These are phyloP conservation scores for Merodon equestris DNA, from an alignment of 2,888 invertebrate genomes.

Conservation along the genomic window DNA sequence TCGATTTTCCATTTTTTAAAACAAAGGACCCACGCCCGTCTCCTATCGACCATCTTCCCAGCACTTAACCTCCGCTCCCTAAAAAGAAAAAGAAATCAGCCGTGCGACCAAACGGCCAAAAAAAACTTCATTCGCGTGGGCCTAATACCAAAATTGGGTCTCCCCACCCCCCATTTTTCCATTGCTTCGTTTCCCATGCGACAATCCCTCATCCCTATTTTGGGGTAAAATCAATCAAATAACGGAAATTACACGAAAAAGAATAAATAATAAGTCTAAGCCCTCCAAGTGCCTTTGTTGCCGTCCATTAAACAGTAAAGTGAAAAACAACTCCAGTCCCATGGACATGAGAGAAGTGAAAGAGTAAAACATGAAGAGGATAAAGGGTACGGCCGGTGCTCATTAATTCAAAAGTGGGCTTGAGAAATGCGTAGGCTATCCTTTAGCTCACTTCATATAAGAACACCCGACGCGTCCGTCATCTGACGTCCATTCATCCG, in stretches of 20 bases:
- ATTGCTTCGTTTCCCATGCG: constrained; percentile 2
- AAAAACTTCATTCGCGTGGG: constrained; percentile 3
- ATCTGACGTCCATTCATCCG: neutral
- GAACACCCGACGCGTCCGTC: constrained; percentile 28
- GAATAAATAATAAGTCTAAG: constrained; percentile 2
- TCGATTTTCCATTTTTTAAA: too few species aligned
- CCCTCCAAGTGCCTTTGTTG: constrained; percentile 38
- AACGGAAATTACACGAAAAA: constrained; percentile 47
- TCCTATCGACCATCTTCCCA: too few species aligned
- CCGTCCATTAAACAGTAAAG: neutral
- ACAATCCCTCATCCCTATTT: constrained; percentile 35
- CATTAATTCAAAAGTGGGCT: constrained; percentile 61
- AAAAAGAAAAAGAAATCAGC: neutral
- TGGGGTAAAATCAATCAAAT: constrained; percentile 41
- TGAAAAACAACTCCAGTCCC: neutral
- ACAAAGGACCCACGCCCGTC: too few species aligned
- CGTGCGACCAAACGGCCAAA: neutral
- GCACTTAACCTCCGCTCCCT: neutral
- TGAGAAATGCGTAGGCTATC: constrained; percentile 53
- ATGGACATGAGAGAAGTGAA: constrained; percentile 10
- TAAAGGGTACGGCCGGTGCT: constrained; percentile 31
- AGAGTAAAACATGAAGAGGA: constrained; percentile 13
- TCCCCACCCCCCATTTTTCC: constrained; percentile 11
- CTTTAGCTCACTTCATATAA: constrained; percentile 18
- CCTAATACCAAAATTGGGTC: neutral